Percentiles rank a stretch among this genome's conserved stretches.
These are phyloP conservation scores for Muntiacus reevesi DNA, from an alignment of 2,113 vertebrate species.

Conservation along the genomic window DNA sequence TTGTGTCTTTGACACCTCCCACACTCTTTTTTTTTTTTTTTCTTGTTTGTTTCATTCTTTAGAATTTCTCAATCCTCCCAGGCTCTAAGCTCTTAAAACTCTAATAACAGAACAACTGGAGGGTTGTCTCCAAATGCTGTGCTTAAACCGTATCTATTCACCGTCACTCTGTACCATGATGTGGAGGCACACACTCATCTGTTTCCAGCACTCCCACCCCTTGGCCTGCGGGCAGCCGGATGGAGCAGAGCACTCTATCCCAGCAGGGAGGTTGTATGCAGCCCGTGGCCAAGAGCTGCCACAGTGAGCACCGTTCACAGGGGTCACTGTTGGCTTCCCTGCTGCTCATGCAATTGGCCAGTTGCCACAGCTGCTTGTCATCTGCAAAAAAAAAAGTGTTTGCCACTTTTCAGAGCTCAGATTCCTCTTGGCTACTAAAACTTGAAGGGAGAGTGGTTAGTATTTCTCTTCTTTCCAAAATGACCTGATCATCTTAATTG, in stretches of 20 bases:
- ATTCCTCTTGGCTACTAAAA: not conserved
- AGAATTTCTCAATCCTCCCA: not conserved
- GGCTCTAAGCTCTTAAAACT: not conserved
- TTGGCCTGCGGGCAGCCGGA: not conserved
- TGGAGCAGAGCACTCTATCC: not conserved
- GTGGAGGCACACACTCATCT: conserved; percentile 31
- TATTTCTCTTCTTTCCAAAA: not conserved
- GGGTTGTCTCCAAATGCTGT: not conserved
- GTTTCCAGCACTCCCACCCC: not conserved
- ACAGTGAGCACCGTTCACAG: not conserved
- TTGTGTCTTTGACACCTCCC: not conserved
- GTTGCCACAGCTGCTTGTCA: not conserved
- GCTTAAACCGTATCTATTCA: conserved; percentile 6
- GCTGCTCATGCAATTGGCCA: not conserved
- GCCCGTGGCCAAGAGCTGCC: not conserved
- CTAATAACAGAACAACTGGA: not conserved
- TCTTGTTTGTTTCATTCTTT: not conserved
- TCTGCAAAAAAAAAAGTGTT: not conserved
- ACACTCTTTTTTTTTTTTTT: not conserved
- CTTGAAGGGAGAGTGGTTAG: not conserved
- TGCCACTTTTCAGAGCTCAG: not conserved
- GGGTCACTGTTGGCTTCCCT: not conserved
- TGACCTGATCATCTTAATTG: not conserved
- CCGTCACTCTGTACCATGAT: conserved; percentile 24
- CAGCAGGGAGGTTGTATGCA: not conserved